Base-by-base conservation (phyloP, 2,797 vertebrate genomes). In the Microctenopoma steveboyesi region DNA sequence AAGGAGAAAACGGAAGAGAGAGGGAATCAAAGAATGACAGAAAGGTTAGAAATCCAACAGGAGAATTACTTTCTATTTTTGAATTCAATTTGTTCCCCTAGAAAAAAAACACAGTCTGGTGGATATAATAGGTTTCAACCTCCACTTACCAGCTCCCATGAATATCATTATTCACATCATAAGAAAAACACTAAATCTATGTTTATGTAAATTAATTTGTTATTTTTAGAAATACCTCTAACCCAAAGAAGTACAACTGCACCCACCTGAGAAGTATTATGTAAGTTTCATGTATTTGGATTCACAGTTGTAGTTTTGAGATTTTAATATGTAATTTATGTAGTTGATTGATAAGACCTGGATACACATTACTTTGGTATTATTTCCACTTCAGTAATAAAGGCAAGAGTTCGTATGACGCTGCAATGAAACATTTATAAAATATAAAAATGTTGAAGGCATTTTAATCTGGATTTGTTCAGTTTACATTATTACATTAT, bases 91-190 rank as follows among this genome's bases (percentile, higher is more conserved):
- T 82, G 74, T 83, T 84, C 76, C 76, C 70, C 0, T 22, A 76
- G 72, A 30, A 30, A 33, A 86, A 70, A 85, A 86, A 86, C 65
- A 72, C 65, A 65, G 61, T 67, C 76, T 68, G 52, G 53, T 69
- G 67, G 55, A 71, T 71, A 59, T 78, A 88, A 85, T 83, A 46
- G 81, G 76, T 80, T 86, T 79, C 84, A 78, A 63, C 64, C 69
- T 85, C 59, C 78, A 78, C 66, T 82, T 74, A 83, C 76, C 71
- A 72, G 50, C 53, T 62, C 51, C 74, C 52, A 89, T 84, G 85
- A 90, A 89, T 88, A 86, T 74, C 76, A 90, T 90, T 84, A 84
- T 53, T 84, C 78, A 85, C 84, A 88, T 83, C 78, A 76, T 64
- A 62, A 50, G 50, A 65, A 65, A 59, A 13, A 64, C 40, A 46